phyloP scores from a whole-genome alignment of 92 coral and sea anemone genomes.

The Epizoanthus stellaris region DNA sequence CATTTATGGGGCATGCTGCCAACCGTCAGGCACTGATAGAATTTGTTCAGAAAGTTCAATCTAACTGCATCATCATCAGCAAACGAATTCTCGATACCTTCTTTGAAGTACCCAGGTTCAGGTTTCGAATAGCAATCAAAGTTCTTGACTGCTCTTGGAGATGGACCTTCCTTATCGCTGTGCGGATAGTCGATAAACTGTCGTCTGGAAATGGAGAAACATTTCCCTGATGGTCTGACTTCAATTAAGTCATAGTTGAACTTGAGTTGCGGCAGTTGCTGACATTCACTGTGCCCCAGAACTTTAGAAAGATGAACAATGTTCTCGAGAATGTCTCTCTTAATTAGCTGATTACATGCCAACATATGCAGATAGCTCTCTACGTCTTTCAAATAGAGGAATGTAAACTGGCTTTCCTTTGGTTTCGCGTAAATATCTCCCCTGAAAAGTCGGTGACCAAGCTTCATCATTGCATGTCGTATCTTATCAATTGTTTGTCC shows the following conservation, averaged over 20 bases:
- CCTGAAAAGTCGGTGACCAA: neutral
- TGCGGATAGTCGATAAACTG: too few species aligned
- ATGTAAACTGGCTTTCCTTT: neutral
- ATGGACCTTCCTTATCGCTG: neutral
- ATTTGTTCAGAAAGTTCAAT: conserved; percentile 40
- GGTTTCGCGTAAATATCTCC: too few species aligned
- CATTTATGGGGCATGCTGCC: conserved; percentile 34
- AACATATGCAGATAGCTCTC: conserved; percentile 14
- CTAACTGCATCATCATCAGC: neutral
- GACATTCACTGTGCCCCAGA: conserved; percentile 4
- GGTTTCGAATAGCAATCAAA: conserved; percentile 8
- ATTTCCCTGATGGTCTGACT: neutral
- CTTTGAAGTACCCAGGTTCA: conserved; percentile 7
- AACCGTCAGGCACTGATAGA: conserved; percentile 25
- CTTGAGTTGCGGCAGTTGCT: conserved; percentile 6
- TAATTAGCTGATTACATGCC: neutral
- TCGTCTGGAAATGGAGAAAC: conserved; percentile 2
- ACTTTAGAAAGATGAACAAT: neutral
- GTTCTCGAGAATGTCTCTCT: conserved; percentile 3
- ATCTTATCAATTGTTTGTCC: neutral
- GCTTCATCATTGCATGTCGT: neutral
- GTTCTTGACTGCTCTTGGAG: conserved; percentile 23
- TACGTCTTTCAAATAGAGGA: neutral
- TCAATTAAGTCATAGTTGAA: conserved; percentile 21
- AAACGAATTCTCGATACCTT: conserved; percentile 28